These are phyloP conservation scores for Anser cygnoides DNA, from an alignment of 2,113 vertebrate genomes.

Conservation along the genomic window DNA sequence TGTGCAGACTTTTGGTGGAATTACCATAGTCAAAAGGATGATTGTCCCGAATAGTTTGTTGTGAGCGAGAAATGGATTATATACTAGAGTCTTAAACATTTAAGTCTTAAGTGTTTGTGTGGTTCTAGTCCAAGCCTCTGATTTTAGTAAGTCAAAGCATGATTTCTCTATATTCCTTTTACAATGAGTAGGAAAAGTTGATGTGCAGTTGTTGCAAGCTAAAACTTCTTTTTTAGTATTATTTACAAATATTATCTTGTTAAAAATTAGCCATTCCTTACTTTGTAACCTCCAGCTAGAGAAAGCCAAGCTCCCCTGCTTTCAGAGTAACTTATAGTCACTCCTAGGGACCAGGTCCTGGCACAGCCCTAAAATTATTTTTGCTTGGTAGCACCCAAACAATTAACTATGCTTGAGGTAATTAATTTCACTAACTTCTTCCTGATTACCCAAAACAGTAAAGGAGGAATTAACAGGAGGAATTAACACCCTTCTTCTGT, in stretches of 20 bases:
- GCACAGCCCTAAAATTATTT: not conserved
- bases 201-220: not conserved
- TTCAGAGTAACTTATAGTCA: not conserved
- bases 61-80: not conserved
- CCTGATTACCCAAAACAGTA: not conserved
- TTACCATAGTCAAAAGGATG: not conserved
- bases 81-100: no score
- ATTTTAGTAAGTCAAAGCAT: not conserved
- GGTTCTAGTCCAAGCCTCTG: not conserved
- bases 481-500: not conserved
- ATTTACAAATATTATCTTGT: not conserved
- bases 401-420: not conserved
- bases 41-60: not conserved
- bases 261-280: not conserved
- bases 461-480: not conserved
- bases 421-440: not conserved
- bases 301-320: not conserved
- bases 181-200: accelerated
- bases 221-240: not conserved
- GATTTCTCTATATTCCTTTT: not conserved
- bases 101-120: not conserved
- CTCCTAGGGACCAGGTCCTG: not conserved
- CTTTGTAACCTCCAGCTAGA: not conserved
- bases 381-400: not conserved
- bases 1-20: not conserved